These are phyloP conservation scores for Miltochrista miniata DNA, from an alignment of 2,888 invertebrate species.

Conservation along the genomic window DNA sequence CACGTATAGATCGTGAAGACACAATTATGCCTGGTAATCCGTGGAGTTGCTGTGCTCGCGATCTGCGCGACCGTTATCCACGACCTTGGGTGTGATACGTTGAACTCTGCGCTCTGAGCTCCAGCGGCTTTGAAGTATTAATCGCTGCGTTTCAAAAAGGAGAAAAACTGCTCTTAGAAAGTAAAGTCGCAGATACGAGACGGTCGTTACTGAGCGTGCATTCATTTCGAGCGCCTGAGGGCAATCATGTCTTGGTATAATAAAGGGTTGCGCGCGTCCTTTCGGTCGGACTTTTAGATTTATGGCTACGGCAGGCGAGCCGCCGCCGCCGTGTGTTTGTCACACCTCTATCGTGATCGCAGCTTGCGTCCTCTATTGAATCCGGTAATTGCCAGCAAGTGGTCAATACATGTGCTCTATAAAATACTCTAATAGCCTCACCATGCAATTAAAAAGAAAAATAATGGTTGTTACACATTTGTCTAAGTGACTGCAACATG, in stretches of 20 bases:
- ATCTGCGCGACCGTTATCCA: slow-evolving; percentile 40
- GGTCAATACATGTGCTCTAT: slow-evolving; percentile 29
- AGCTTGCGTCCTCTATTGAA: slow-evolving; percentile 44
- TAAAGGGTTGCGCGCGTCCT: slow-evolving; percentile 77
- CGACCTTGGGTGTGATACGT: slow-evolving; percentile 54
- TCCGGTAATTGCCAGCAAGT: slow-evolving; percentile 59
- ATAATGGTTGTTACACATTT: slow-evolving; percentile 41
- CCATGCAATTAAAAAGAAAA: slow-evolving; percentile 43
- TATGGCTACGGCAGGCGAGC: slow-evolving; percentile 59
- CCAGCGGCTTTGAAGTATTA: slow-evolving; percentile 31
- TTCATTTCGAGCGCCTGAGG: slow-evolving; percentile 76
- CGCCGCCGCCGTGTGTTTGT: slow-evolving; percentile 70
- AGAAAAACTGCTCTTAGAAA: slow-evolving; percentile 49
- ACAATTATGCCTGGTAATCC: slow-evolving; percentile 52
- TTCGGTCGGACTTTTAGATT: slow-evolving; percentile 69
- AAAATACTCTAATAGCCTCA: slow-evolving; percentile 18
- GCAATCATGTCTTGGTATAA: slow-evolving; percentile 80
- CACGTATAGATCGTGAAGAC: slow-evolving; percentile 46
- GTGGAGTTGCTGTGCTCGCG: slow-evolving; percentile 48
- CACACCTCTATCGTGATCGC: slow-evolving; percentile 68
- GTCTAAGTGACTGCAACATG: slow-evolving; percentile 62
- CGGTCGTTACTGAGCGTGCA: slow-evolving; percentile 68
- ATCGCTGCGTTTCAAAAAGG: slow-evolving; percentile 53
- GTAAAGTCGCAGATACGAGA: slow-evolving; percentile 62
- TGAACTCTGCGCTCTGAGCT: slow-evolving; percentile 50